phyloP scores from a whole-genome alignment of 2,113 vertebrate species.

The Lepus europaeus region DNA sequence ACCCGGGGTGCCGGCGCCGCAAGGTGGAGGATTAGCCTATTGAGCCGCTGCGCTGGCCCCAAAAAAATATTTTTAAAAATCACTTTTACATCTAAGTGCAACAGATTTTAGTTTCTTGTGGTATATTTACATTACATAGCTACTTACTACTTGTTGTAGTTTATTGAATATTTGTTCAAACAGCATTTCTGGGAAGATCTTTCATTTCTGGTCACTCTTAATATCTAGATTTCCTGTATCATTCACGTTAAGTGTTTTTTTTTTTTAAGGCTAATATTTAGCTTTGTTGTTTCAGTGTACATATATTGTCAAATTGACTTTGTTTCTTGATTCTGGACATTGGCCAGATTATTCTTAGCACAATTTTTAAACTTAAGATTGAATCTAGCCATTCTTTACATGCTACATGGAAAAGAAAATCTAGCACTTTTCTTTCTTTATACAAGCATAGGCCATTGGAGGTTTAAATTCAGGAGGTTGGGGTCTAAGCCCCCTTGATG shows the following conservation, averaged over 20 bases:
- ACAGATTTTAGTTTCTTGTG: not conserved
- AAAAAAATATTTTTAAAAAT: not conserved
- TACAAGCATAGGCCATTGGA: not conserved
- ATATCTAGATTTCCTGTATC: not conserved
- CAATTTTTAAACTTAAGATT: not conserved
- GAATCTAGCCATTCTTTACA: not conserved
- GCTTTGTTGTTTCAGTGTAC: not conserved
- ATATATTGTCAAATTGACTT: not conserved
- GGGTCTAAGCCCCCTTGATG: not conserved
- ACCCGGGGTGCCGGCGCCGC: too few relatives aligned
- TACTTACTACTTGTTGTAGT: not conserved
- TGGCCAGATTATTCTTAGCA: conserved; percentile 10
- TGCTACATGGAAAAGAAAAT: not conserved
- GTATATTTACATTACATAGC: not conserved
- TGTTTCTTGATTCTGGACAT: not conserved
- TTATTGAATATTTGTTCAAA: not conserved
- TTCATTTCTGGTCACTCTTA: not conserved
- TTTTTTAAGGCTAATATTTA: not conserved
- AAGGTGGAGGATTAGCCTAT: too few relatives aligned
- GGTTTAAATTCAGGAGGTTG: not conserved
- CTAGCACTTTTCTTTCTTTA: not conserved
- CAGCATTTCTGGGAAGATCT: conserved; percentile 41
- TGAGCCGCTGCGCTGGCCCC: too few relatives aligned
- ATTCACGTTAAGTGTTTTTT: conserved; percentile 15
- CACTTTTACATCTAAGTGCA: not conserved